phyloP scores from a whole-genome alignment of 2,888 invertebrate genomes.

The Caenorhabditis sp. region DNA sequence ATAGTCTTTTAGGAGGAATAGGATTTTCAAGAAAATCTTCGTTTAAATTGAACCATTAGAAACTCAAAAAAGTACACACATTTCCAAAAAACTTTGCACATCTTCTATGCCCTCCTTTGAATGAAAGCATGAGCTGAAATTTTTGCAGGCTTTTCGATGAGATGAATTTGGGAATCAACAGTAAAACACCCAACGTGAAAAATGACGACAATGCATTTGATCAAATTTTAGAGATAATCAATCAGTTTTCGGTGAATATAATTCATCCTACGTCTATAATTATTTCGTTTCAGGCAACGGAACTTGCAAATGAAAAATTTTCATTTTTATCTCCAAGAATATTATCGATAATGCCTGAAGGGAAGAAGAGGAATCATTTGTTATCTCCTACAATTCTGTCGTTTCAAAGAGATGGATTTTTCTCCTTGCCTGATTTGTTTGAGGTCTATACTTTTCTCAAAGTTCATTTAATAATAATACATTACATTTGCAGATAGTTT shows the following conservation, averaged over 20 bases:
- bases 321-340: conserved; percentile 59
- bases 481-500: conserved; percentile 27
- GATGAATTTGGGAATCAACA: conserved; percentile 40
- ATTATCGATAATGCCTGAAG: conserved; percentile 55
- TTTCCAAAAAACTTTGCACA: too few species aligned
- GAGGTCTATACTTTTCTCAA: conserved; percentile 35
- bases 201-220: conserved; percentile 25
- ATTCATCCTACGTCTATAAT: conserved; percentile 12
- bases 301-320: conserved; percentile 32
- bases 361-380: conserved; percentile 28
- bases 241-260: conserved; percentile 30
- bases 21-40: too few species aligned
- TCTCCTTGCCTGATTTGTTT: conserved; percentile 59
- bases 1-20: too few species aligned
- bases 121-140: too few species aligned
- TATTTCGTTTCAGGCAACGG: conserved; percentile 24
- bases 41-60: too few species aligned
- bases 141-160: conserved; percentile 44
- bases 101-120: too few species aligned
- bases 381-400: conserved; percentile 60
- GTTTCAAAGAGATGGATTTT: conserved; percentile 62
- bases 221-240: conserved; percentile 37
- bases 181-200: conserved; percentile 33
- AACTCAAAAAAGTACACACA: too few species aligned
- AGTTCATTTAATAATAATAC: not conserved